Percentiles rank a stretch among this genome's conserved stretches.
Evolutionary conservation across 2,888 invertebrate genomes (phyloP).

Genomic region (Scaptomyza polygonia): DNA sequence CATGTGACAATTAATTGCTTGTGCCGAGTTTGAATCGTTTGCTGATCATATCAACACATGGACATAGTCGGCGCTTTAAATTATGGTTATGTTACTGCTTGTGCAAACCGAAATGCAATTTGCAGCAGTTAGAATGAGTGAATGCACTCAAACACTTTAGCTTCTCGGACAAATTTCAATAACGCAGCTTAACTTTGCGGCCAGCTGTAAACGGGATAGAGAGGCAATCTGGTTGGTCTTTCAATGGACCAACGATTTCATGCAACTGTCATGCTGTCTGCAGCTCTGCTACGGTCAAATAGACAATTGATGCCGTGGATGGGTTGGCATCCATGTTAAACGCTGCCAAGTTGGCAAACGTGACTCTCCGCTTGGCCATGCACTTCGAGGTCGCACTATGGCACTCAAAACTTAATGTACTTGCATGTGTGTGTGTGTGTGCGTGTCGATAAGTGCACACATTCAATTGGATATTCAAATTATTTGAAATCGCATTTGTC

Average conservation of each 20-base stretch:
- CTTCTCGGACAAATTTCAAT: conserved; percentile 71
- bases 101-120: conserved; percentile 42
- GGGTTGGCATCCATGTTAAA: conserved; percentile 60
- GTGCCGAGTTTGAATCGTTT: no score
- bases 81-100: conserved; percentile 27
- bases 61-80: conserved; percentile 7
- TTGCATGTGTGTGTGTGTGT: conserved; percentile 22
- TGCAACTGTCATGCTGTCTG: conserved; percentile 14
- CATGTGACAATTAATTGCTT: conserved; percentile 4
- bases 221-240: conserved; percentile 41
- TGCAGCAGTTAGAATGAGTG: conserved; percentile 10
- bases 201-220: conserved; percentile 1
- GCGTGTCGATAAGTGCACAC: conserved; percentile 68
- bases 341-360: conserved; percentile 59
- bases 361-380: conserved; percentile 46
- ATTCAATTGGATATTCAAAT: conserved; percentile 78
- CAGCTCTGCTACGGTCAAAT: conserved; percentile 55
- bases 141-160: conserved; percentile 75
- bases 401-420: conserved; percentile 9
- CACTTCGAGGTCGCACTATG: conserved; percentile 17
- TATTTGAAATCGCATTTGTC: conserved; percentile 76
- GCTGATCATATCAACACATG: not conserved
- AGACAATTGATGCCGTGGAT: conserved; percentile 71
- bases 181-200: conserved; percentile 47
- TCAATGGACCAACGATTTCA: conserved; percentile 38